Evolutionary conservation across 2,113 vertebrate species (phyloP).

Genomic region (Montifringilla adamsi): DNA sequence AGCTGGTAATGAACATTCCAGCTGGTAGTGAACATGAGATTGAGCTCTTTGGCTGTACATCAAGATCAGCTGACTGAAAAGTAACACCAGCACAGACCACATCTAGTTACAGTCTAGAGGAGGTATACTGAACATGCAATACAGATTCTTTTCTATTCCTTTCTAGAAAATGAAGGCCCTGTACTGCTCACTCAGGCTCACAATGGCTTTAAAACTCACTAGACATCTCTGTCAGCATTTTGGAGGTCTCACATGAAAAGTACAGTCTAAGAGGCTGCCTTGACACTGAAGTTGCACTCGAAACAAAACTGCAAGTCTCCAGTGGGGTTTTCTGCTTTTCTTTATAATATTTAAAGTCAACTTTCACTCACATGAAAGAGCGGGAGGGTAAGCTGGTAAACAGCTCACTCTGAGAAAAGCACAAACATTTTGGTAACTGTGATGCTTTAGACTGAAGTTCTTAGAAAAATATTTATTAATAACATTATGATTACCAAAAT

Average conservation of each 20-base stretch:
- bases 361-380: not conserved
- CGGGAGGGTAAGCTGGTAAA: not conserved
- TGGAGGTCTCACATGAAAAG: not conserved
- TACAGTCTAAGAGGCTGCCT: not conserved
- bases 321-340: not conserved
- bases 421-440: accelerated
- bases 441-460: not conserved
- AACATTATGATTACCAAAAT: not conserved
- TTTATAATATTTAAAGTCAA: not conserved
- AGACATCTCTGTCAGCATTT: not conserved
- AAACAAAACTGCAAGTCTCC: not conserved
- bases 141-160: not conserved
- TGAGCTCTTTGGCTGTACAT: not conserved
- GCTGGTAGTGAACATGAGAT: not conserved
- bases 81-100: not conserved
- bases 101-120: not conserved
- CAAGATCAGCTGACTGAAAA: constrained; percentile 4
- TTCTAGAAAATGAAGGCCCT: not conserved
- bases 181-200: not conserved
- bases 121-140: not conserved
- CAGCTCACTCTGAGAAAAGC: not conserved
- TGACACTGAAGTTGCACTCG: not conserved
- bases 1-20: not conserved
- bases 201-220: not conserved
- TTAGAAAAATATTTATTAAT: not conserved